These are phyloP conservation scores for Phodopus roborovskii DNA, from an alignment of 2,113 vertebrate species.

Conservation along the genomic window DNA sequence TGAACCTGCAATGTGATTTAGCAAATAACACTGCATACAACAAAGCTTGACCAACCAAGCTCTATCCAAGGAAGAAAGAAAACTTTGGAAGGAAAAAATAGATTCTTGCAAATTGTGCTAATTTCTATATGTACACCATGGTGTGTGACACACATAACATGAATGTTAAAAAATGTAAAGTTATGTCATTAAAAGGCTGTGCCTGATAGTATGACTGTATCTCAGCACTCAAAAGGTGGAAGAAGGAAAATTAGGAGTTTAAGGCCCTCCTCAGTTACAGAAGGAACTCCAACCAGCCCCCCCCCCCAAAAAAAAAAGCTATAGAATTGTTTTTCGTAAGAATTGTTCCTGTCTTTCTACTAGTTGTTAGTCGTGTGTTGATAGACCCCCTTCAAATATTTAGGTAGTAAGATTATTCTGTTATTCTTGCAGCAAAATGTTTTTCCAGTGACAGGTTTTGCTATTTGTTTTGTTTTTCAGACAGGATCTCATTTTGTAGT, in stretches of 20 bases:
- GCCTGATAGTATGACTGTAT: not conserved
- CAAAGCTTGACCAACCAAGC: not conserved
- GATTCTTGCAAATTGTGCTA: not conserved
- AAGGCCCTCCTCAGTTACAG: not conserved
- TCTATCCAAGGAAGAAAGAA: not conserved
- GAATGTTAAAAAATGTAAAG: not conserved
- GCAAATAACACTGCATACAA: not conserved
- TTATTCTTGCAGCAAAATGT: not conserved
- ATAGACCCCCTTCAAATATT: not conserved
- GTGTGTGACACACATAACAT: not conserved
- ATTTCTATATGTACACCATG: not conserved
- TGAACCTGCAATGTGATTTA: not conserved
- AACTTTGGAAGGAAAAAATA: not conserved
- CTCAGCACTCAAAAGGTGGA: not conserved
- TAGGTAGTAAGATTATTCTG: not conserved
- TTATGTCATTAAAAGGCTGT: not conserved
- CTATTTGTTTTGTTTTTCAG: not conserved
- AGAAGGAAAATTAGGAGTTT: not conserved
- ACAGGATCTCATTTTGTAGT: not conserved
- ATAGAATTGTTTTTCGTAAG: not conserved
- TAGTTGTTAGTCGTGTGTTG: not conserved
- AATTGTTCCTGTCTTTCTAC: not conserved
- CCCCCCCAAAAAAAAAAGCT: not conserved
- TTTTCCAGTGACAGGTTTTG: not conserved
- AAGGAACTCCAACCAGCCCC: not conserved